Evolutionary conservation across 2,888 invertebrate genomes (phyloP).

Genomic region (Polyommatus icarus): DNA sequence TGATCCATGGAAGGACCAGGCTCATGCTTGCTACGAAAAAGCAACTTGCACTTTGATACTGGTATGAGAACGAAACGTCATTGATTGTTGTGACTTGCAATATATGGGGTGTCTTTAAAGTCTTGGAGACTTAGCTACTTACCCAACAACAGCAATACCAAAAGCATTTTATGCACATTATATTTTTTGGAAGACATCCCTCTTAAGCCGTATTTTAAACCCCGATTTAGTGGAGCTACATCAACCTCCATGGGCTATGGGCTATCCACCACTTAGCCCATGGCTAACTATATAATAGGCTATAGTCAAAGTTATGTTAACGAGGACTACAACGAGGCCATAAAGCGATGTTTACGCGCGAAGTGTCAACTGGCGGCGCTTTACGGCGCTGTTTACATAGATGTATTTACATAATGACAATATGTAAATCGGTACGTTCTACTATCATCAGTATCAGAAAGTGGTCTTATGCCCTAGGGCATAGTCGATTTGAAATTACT

Average conservation of each 20-base stretch:
- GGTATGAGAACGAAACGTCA: no score
- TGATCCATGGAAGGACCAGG: no score
- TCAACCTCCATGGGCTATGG: background rate
- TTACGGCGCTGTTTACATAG: constrained; percentile 46
- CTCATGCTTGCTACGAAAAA: no score
- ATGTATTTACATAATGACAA: constrained; percentile 41
- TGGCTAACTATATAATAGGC: background rate
- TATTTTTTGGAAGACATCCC: no score
- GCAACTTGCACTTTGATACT: no score
- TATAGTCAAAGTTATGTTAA: background rate
- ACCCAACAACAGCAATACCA: no score
- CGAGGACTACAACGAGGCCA: background rate
- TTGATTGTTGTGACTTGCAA: no score
- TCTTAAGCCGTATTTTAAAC: no score
- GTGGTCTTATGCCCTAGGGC: background rate
- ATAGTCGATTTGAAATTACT: background rate
- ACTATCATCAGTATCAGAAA: background rate
- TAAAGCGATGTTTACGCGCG: constrained; percentile 14
- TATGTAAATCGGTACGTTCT: constrained; percentile 16
- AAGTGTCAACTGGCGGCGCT: constrained; percentile 3
- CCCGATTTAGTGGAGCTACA: no score
- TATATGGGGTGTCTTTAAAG: no score
- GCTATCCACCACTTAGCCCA: background rate
- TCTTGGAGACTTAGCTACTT: no score
- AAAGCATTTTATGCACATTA: no score